Percentiles rank a stretch among this genome's conserved stretches.
Conservation (phyloP, 2,113 vertebrate genomes). For the Pan paniscus region DNA sequence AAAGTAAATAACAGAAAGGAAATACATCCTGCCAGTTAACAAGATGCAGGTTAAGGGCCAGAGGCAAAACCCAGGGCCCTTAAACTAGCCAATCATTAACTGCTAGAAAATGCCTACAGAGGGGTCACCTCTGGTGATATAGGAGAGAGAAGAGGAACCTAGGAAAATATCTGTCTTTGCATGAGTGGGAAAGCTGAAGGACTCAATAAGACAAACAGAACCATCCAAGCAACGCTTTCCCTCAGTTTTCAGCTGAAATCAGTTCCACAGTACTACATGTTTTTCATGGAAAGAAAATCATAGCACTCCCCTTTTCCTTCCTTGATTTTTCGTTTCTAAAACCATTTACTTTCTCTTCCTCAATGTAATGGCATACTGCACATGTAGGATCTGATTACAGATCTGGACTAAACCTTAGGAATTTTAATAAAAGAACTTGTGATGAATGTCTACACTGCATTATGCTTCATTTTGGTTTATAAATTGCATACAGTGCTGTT, state of each 20-base stretch:
- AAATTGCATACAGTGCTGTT: background rate
- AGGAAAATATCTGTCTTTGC: background rate
- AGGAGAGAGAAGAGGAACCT: background rate
- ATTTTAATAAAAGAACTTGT: slow-evolving; percentile 25
- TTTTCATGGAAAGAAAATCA: background rate
- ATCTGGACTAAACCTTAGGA: background rate
- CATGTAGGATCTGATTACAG: background rate
- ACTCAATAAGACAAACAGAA: background rate
- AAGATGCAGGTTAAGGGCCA: slow-evolving; percentile 75
- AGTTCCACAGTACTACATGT: background rate
- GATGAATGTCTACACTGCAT: background rate
- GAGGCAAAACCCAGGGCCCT: slow-evolving; percentile 74
- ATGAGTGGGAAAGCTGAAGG: background rate
- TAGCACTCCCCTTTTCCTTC: background rate
- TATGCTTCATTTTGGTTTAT: background rate
- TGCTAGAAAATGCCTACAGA: slow-evolving; percentile 34
- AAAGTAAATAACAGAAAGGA: slow-evolving; percentile 70
- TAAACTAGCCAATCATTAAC: slow-evolving; percentile 62
- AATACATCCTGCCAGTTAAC: slow-evolving; percentile 78
- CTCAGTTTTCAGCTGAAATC: background rate
- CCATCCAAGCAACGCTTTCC: background rate
- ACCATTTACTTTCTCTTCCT: background rate
- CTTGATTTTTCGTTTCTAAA: background rate
- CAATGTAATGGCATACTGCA: background rate
- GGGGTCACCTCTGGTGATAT: background rate